These are phyloP conservation scores for Ophion costatus DNA, from an alignment of 2,888 invertebrate genomes.

Conservation along the genomic window DNA sequence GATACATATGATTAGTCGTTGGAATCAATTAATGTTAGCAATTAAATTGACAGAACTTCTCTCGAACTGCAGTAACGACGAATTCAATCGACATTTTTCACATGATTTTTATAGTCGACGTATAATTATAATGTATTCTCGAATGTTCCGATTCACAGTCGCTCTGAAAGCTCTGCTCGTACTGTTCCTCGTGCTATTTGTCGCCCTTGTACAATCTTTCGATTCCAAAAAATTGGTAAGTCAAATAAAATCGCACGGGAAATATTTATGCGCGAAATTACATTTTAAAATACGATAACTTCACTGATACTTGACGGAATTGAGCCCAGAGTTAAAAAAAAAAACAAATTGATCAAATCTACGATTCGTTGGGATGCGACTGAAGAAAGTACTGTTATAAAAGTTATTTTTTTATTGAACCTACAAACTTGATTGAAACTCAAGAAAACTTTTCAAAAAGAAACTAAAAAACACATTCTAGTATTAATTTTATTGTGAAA, in stretches of 20 bases:
- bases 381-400: too few species aligned
- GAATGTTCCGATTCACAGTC: conserved; percentile 14
- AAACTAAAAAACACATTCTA: not conserved
- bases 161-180: not conserved
- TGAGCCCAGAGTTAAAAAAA: too few species aligned
- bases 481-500: not conserved
- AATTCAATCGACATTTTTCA: not conserved
- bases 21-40: too few species aligned
- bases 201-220: conserved; percentile 3
- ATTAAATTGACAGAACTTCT: too few species aligned
- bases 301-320: too few species aligned
- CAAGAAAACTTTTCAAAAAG: too few species aligned
- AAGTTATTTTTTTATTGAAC: too few species aligned
- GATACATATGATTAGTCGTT: too few species aligned
- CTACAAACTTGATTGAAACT: not conserved
- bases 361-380: too few species aligned
- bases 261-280: not conserved
- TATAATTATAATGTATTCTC: not conserved
- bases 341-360: too few species aligned
- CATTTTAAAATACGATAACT: too few species aligned
- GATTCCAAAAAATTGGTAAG: not conserved
- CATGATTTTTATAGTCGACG: not conserved
- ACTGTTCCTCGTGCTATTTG: not conserved
- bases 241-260: not conserved
- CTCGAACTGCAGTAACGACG: not conserved